phyloP scores from a whole-genome alignment of 2,888 invertebrate genomes.

The Caenorhabditis sp. region DNA sequence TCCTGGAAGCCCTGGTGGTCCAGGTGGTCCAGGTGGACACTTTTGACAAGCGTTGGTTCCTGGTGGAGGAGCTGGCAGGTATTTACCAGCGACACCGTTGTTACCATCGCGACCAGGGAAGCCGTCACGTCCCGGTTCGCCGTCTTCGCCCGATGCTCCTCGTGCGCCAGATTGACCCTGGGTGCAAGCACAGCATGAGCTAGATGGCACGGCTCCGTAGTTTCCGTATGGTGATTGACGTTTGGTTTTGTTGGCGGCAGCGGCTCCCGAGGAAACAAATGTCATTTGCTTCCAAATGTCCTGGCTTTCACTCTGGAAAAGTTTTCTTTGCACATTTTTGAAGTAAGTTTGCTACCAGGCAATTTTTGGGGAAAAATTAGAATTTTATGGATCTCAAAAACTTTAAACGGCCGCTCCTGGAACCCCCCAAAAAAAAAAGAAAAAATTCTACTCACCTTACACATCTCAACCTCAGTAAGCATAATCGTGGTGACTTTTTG shows the following conservation, averaged over 20 bases:
- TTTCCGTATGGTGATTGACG: constrained; percentile 51
- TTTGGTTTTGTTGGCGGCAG: constrained; percentile 28
- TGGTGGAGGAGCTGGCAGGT: constrained; percentile 58
- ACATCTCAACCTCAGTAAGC: constrained; percentile 64
- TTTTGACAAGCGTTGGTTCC: constrained; percentile 59
- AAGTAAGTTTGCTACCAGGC: no score
- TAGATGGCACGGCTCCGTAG: constrained; percentile 45
- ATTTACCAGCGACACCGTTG: constrained; percentile 49
- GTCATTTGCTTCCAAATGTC: constrained; percentile 70
- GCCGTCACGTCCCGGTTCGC: constrained; percentile 54
- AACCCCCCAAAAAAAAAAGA: constrained; percentile 5
- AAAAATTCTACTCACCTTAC: constrained; percentile 58
- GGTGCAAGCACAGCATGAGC: constrained; percentile 67
- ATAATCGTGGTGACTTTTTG: constrained; percentile 63
- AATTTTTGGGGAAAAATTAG: neutral
- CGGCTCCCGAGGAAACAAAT: constrained; percentile 6
- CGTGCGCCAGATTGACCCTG: constrained; percentile 66
- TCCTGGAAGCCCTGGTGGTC: constrained; percentile 65
- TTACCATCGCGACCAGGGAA: constrained; percentile 49
- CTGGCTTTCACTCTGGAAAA: constrained; percentile 62
- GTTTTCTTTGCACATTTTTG: neutral
- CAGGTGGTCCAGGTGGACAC: constrained; percentile 62
- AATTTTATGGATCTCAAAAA: no score
- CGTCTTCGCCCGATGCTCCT: constrained; percentile 57
- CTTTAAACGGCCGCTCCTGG: no score